Evolutionary conservation across 1,140 invertebrate genomes (phyloP), one percentile per base, ranked within the genome.

Genomic region (Mizuhopecten yessoensis): DNA sequence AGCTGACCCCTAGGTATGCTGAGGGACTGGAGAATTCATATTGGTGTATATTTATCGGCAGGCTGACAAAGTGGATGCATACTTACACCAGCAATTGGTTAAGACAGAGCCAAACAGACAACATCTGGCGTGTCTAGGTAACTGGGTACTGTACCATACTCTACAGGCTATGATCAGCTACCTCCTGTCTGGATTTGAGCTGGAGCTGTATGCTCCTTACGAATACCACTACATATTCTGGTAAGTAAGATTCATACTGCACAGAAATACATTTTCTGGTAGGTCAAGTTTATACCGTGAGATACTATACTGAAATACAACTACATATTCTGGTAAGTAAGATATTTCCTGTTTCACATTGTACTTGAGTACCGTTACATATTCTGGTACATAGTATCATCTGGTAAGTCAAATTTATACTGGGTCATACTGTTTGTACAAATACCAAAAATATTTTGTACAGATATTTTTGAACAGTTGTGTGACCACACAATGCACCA

Each of bases 151-250:
- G 86, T 99, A 99, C 97, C 98, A 99, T 96, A 99, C 98, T n/a
- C 97, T 99, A 29, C 97, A 98, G 91, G 98, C 99, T n/a, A 99
- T 99, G 98, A 98, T 99, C 90, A 98, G 99, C 96, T 99, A 99
- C 96, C 97, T 99, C 34, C 97, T 99, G 90, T 98, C 98, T 88
- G 99, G 99, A 0, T 99, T 99, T 94, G 99, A 99, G 95, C 97
- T 99, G 29, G 99, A 99, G 96, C 97, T 99, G 0, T 99, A 99
- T 97, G 98, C 98, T 86, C 98, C 98, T n/a, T 99, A 99, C 96
- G 99, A 99, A 97, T 99, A 98, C 96, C 98, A 99, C 94, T 99
- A 99, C 95, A 98, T 99, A 92, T 99, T 98, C 97, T 99, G 98
- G 98, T 98, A 96, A 96, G 96, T 95, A 33, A 23, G n/a, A n/a